Base-by-base conservation (phyloP, 2,888 invertebrate genomes). In the Hedya salicella region DNA sequence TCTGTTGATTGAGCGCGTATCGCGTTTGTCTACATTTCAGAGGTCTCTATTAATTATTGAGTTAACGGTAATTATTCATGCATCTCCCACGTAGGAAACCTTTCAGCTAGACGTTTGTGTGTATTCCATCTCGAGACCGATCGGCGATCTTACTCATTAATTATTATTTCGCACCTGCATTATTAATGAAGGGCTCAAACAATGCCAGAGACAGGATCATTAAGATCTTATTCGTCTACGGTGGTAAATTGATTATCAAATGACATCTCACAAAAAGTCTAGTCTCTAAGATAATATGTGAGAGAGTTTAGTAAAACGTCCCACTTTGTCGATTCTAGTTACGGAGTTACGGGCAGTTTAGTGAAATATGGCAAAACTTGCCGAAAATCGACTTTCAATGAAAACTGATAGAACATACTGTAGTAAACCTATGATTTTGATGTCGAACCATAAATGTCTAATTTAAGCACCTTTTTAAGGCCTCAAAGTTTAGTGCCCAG, bases 81-180 rank as follows among this genome's bases (percentile, higher is more conserved):
- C 52, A 67, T 65, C 64, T 44, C 54, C 56, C 59, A 63, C 65
- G 68, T 68, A 60, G 40, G 67, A 70, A 69, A 70, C 68, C 68
- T 66, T 71, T 68, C 67, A 69, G 49, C 49, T 57, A 64, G 61
- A 64, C 65, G 70, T 75, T 72, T 72, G 69, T 70, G 48, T 69
- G 71, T 78, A 76, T 77, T 77, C 75, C 71, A 70, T 73, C 72
- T 71, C 69, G 17, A 69, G 59, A 25, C 69, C 71, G 67, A 65
- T 69, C 70, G 69, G 40, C 66, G 52, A 70, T 68, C 57, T 54
- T n/a, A 19, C 68, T 73, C 73, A 74, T 75, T 74, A 73, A 73
- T 74, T 73, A 76, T 73, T 67, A 71, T 68, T 68, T 70, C 71
- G 67, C 68, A 62, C 70, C 70, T 50, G 54, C 54, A 46, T 67